Conservation (phyloP, 2,888 invertebrate species). For the Volucella inanis region DNA sequence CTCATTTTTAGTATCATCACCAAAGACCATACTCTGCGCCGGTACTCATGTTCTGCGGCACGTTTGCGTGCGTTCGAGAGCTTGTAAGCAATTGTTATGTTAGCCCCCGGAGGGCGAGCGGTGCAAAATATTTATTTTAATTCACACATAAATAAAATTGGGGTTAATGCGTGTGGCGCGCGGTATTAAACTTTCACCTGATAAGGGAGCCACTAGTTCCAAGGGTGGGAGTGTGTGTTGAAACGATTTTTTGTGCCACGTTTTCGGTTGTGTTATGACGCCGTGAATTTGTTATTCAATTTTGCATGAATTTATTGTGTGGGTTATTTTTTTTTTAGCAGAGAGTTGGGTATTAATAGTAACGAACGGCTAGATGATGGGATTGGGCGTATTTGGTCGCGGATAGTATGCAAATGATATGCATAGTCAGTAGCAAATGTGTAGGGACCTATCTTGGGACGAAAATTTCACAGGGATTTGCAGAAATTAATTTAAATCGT, state of each 20-base stretch:
- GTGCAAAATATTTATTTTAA: constrained; percentile 70
- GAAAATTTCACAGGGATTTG: constrained; percentile 70
- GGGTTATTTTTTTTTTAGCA: constrained; percentile 23
- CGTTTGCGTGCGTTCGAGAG: constrained; percentile 64
- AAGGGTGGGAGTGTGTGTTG: not conserved
- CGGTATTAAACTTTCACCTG: constrained; percentile 72
- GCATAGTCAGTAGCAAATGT: constrained; percentile 28
- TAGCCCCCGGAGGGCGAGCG: constrained; percentile 16
- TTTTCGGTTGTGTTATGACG: constrained; percentile 67
- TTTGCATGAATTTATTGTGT: constrained; percentile 71
- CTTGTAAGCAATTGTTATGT: constrained; percentile 71
- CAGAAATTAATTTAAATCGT: constrained; percentile 72
- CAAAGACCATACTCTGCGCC: constrained; percentile 12
- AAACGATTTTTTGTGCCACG: constrained; percentile 36
- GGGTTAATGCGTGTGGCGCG: constrained; percentile 72
- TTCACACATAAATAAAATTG: constrained; percentile 75
- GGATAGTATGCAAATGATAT: constrained; percentile 63
- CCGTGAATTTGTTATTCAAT: constrained; percentile 74
- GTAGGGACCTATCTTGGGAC: constrained; percentile 32
- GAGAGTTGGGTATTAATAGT: constrained; percentile 52
- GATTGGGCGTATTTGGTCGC: constrained; percentile 21
- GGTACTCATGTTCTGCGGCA: constrained; percentile 64
- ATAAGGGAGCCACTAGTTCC: constrained; percentile 31
- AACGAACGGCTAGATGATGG: constrained; percentile 21
- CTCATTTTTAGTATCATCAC: constrained; percentile 1